Conservation (phyloP, 1,140 invertebrate species). For the Pollicipes pollicipes region DNA sequence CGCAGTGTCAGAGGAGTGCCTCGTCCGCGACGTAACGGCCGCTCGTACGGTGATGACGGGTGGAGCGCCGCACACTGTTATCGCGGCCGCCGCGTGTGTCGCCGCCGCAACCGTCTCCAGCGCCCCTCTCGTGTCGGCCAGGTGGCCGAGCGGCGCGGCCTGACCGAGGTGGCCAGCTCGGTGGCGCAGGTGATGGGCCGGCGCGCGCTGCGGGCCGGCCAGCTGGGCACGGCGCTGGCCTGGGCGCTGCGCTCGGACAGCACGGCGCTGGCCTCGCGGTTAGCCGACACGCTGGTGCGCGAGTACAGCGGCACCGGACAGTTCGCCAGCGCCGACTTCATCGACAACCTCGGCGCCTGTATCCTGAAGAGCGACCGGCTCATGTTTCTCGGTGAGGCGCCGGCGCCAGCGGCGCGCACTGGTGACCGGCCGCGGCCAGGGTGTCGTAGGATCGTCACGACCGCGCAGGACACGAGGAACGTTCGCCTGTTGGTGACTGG, state of each 20-base stretch:
- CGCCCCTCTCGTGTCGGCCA: conserved; percentile 54
- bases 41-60: no score
- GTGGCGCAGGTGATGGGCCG: conserved; percentile 34
- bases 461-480: no score
- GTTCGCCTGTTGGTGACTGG: no score
- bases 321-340: conserved; percentile 46
- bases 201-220: conserved; percentile 34
- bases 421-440: no score
- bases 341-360: conserved; percentile 52
- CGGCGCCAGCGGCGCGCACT: no score
- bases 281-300: conserved; percentile 47
- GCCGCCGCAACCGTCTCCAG: conserved; percentile 39
- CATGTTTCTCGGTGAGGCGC: conserved; percentile 55
- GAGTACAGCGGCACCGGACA: conserved; percentile 40
- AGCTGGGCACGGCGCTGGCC: conserved; percentile 52
- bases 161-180: conserved; percentile 56
- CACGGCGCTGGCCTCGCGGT: conserved; percentile 39
- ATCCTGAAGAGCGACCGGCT: conserved; percentile 56
- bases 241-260: conserved; percentile 58
- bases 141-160: conserved; percentile 50
- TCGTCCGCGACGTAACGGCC: no score
- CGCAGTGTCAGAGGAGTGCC: no score
- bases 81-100: no score
- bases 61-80: no score
- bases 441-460: no score